phyloP scores from a whole-genome alignment of 2,888 invertebrate genomes.

The Chironomus riparius region DNA sequence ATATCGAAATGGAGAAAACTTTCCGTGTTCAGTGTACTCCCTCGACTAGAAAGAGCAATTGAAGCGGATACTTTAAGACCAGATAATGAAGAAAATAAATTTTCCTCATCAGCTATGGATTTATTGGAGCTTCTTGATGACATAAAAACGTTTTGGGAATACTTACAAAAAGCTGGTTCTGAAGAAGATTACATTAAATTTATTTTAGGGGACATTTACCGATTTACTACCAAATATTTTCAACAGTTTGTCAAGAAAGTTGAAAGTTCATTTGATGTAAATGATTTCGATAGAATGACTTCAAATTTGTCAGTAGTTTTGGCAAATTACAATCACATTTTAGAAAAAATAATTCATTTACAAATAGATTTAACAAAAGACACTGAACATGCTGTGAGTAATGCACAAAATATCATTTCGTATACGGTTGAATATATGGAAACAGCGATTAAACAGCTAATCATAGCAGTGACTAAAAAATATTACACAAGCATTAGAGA shows the following conservation, averaged over 20 bases:
- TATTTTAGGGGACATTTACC: not conserved
- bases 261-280: not conserved
- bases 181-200: not conserved
- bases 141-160: not conserved
- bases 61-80: not conserved
- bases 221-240: not conserved
- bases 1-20: not conserved
- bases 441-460: not conserved
- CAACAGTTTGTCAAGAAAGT: not conserved
- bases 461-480: not conserved
- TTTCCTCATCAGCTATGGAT: conserved; percentile 2
- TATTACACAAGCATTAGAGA: not conserved
- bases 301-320: not conserved
- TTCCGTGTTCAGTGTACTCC: not conserved
- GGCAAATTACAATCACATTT: not conserved
- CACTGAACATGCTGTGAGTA: not conserved
- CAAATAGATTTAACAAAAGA: not conserved
- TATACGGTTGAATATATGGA: not conserved
- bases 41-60: not conserved
- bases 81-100: not conserved
- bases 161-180: not conserved
- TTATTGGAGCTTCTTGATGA: not conserved
- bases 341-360: not conserved
- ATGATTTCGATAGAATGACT: not conserved
- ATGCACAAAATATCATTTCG: not conserved